A percentile compares a stretch with the other conserved stretches of the same genome.
phyloP scores from a whole-genome alignment of 1,140 invertebrate genomes.

The Euglossa dilemma region DNA sequence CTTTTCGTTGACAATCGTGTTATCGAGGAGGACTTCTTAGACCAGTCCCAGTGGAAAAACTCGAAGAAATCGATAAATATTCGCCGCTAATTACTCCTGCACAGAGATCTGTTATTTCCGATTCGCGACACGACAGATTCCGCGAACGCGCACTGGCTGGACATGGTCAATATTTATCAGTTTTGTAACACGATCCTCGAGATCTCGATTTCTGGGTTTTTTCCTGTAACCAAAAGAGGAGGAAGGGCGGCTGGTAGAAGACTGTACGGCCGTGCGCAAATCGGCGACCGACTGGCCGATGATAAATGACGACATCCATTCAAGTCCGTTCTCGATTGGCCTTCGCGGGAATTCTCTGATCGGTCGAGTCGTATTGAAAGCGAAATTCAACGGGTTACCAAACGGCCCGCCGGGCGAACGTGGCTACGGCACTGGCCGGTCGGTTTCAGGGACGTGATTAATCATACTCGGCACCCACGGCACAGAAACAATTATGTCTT shows the following conservation, averaged over 20 bases:
- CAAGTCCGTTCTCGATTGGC: slow-evolving; percentile 73
- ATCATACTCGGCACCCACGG: background rate
- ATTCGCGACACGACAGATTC: no score
- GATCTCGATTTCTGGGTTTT: background rate
- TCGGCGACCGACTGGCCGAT: slow-evolving; percentile 23
- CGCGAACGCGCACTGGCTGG: background rate
- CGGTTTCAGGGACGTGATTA: slow-evolving; percentile 30
- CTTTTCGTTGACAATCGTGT: no score
- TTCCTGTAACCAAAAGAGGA: no score
- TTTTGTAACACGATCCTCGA: background rate
- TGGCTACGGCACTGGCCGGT: background rate
- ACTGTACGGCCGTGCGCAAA: background rate
- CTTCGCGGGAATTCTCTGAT: slow-evolving; percentile 69
- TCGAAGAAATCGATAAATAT: background rate
- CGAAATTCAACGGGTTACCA: slow-evolving; percentile 75
- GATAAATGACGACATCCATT: slow-evolving; percentile 71
- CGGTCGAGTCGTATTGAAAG: slow-evolving; percentile 67
- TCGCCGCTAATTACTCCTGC: background rate
- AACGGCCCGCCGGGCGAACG: slow-evolving; percentile 40
- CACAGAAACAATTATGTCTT: background rate
- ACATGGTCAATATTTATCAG: background rate
- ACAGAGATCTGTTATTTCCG: background rate
- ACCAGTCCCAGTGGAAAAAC: no score
- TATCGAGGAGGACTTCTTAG: no score
- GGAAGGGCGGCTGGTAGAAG: background rate